Evolutionary conservation across 2,113 vertebrate genomes (phyloP).

Genomic region (Chaetorhynchus papuensis): DNA sequence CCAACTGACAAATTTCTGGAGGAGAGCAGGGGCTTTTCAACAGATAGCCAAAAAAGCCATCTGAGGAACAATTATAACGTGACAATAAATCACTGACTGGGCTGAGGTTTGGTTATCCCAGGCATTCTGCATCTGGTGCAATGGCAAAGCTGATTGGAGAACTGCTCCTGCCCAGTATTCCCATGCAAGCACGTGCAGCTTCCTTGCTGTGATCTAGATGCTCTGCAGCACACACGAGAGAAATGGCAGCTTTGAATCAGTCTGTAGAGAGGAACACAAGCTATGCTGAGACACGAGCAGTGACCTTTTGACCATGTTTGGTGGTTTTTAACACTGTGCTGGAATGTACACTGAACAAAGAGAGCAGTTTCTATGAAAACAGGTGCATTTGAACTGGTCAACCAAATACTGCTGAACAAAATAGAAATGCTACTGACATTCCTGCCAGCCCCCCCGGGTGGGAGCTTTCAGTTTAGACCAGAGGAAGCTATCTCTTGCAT

Average conservation of each 20-base stretch:
- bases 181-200: neutral
- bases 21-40: neutral
- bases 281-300: neutral
- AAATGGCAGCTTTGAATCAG: neutral
- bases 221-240: neutral
- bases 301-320: slow-evolving; percentile 85
- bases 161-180: neutral
- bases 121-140: neutral
- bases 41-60: neutral
- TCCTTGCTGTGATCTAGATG: neutral
- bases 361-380: slow-evolving; percentile 67
- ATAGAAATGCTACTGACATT: slow-evolving; percentile 62
- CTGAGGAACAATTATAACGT: neutral
- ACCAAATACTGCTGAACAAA: slow-evolving; percentile 70
- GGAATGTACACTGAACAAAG: slow-evolving; percentile 57
- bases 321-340: slow-evolving; percentile 2
- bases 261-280: neutral
- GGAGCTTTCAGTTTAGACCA: slow-evolving; percentile 57
- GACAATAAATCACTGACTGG: neutral
- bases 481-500: slow-evolving; percentile 60
- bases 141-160: neutral
- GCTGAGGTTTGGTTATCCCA: neutral
- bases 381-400: slow-evolving; percentile 79
- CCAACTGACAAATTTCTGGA: neutral
- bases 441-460: slow-evolving; percentile 47